Base-by-base conservation (phyloP, 2,797 vertebrate species). In the Cyprinella venusta region DNA sequence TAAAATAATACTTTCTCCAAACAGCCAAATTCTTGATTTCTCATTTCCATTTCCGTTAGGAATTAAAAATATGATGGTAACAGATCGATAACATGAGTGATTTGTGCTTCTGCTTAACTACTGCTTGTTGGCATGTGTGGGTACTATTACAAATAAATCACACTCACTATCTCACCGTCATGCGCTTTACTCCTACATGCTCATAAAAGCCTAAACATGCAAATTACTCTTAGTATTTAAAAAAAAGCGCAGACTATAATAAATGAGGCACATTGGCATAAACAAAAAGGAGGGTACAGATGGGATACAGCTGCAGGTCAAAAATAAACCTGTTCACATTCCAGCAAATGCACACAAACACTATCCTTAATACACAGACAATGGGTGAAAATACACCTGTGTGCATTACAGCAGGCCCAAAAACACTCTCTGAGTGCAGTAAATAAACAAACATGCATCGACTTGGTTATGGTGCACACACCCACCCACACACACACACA, bases 1-100 rank as follows among this genome's bases (percentile, higher is more conserved):
- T 84, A 88, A 88, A 88, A 87, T 87, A 88, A 88, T 86, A 88
- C 88, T 85, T 87, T 87, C 71, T 86, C 84, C 84, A 80, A 79
- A 75, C 74, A 86, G 80, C 81, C 86, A 84, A 83, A 84, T 81
- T 79, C 68, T 70, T 76, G 24, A 36, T 59, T 59, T 81, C 63
- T 75, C 40, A 75, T 86, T 33, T 85, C 78, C 56, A 75, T n/a
- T 61, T 52, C 59, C 72, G 33, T 69, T 74, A 26, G 45, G 9
- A 70, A 65, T n/a, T 45, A 82, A 45, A 81, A 68, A 76, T 48
- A 54, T 76, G 68, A 77, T 68, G 75, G 38, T 68, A 81, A 80
- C 59, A 71, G 42, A 61, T 77, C 0, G 6, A 15, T 77, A 83
- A 69, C 75, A 70, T 70, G 26, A 56, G 79, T 38, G 56, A 84